Conservation (phyloP, 64 coral and sea anemone genomes). For the Platygyra sinensis region DNA sequence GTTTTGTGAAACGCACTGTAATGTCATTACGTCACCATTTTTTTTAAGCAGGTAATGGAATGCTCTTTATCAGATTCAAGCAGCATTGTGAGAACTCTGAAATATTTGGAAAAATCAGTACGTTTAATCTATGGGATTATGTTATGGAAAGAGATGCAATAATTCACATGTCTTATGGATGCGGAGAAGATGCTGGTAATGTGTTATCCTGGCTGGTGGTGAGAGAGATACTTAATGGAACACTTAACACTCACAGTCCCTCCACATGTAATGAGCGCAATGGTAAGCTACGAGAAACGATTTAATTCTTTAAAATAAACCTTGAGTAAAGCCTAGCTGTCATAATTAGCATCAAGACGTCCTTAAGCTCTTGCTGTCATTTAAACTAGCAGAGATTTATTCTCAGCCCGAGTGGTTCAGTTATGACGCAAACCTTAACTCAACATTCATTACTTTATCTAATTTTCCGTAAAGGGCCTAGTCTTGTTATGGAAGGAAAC, state of each 20-base stretch:
- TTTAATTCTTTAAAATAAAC: no score
- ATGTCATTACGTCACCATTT: no score
- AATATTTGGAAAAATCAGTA: constrained; percentile 30
- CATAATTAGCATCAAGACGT: no score
- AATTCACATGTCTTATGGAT: constrained; percentile 57
- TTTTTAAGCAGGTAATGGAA: not conserved
- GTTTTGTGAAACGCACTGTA: no score
- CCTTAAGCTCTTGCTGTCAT: no score
- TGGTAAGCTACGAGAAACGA: not conserved
- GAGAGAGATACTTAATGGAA: not conserved
- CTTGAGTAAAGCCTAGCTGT: no score
- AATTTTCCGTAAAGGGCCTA: not conserved
- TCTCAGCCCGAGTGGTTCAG: no score
- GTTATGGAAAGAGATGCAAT: constrained; percentile 35
- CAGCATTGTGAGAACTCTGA: not conserved
- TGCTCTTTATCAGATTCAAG: not conserved
- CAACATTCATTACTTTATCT: not conserved
- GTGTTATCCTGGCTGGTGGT: constrained; percentile 9
- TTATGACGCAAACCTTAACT: no score
- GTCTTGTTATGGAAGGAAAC: not conserved
- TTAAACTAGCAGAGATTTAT: no score
- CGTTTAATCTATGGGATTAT: constrained; percentile 53
- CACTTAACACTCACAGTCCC: not conserved
- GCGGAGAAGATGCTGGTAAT: constrained; percentile 39
- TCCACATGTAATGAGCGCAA: not conserved